These are phyloP conservation scores for Hippocampus guttulatus DNA, from an alignment of 2,113 vertebrate species.

Conservation along the genomic window DNA sequence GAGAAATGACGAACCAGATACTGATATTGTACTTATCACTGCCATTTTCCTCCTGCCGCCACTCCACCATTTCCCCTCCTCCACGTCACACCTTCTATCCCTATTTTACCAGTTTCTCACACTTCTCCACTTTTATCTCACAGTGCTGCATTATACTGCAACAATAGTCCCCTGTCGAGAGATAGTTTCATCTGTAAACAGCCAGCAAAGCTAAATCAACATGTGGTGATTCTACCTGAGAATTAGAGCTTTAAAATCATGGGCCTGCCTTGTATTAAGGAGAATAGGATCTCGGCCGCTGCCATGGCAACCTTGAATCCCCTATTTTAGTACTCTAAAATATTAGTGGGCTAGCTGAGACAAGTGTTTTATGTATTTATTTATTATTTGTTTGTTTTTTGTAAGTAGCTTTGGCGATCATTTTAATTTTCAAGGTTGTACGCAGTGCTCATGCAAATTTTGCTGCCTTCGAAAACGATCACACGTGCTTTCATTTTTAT, in stretches of 20 bases:
- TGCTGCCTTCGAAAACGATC: not conserved
- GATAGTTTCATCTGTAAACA: slow-evolving; percentile 5
- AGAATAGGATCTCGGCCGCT: not conserved
- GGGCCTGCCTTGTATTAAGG: not conserved
- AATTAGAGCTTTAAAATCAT: not conserved
- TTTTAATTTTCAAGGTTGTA: not conserved
- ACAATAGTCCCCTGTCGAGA: slow-evolving; percentile 17
- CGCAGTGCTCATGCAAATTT: not conserved
- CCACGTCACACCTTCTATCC: slow-evolving; percentile 1
- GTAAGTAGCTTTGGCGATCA: not conserved
- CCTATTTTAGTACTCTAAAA: not conserved
- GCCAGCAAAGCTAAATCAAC: not conserved
- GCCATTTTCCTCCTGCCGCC: slow-evolving; percentile 22
- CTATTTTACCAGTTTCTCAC: slow-evolving; percentile 17
- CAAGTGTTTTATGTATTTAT: not conserved
- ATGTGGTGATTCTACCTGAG: not conserved
- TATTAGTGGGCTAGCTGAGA: not conserved
- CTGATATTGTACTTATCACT: slow-evolving; percentile 2
- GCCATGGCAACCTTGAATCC: not conserved
- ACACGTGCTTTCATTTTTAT: too few species aligned
- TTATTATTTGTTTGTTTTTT: not conserved
- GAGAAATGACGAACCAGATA: not conserved
- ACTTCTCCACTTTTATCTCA: slow-evolving; percentile 11
- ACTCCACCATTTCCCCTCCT: slow-evolving; percentile 6
- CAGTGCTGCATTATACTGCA: slow-evolving; percentile 14